Percentiles rank a stretch among this genome's conserved stretches.
These are phyloP conservation scores for Orius insidiosus DNA, from an alignment of 1,140 invertebrate genomes.

Conservation along the genomic window DNA sequence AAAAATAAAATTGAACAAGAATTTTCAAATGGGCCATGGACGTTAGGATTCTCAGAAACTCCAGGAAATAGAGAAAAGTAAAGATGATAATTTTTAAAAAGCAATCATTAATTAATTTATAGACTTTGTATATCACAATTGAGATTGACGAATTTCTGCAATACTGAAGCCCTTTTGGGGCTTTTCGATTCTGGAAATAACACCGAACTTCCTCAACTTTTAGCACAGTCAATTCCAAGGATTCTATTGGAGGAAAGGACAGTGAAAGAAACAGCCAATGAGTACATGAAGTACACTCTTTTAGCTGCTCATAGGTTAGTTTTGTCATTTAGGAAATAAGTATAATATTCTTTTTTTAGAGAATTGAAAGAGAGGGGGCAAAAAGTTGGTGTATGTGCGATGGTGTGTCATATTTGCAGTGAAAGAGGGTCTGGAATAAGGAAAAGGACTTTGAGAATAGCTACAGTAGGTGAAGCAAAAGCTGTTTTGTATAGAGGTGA, in stretches of 20 bases:
- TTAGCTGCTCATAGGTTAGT: constrained; percentile 41
- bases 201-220: constrained; percentile 41
- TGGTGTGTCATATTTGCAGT: constrained; percentile 48
- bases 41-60: constrained; percentile 69
- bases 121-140: constrained; percentile 57
- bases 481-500: constrained; percentile 47
- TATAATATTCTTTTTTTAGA: constrained; percentile 23
- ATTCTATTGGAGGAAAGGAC: constrained; percentile 59
- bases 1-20: constrained; percentile 33
- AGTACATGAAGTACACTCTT: constrained; percentile 70
- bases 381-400: constrained; percentile 48
- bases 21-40: constrained; percentile 40
- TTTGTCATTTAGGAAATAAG: not conserved
- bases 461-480: constrained; percentile 50
- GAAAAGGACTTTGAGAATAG: constrained; percentile 46
- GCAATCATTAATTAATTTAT: constrained; percentile 11
- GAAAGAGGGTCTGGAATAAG: constrained; percentile 30
- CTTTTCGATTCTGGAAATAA: constrained; percentile 63
- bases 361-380: constrained; percentile 53
- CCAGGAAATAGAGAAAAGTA: constrained; percentile 46
- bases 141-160: constrained; percentile 54
- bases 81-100: not conserved
- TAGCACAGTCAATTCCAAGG: constrained; percentile 55
- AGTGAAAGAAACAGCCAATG: constrained; percentile 55
- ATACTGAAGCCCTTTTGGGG: constrained; percentile 59